A percentile compares a stretch with the other conserved stretches of the same genome.
These are phyloP conservation scores for Pseudomugil tenellus DNA, from an alignment of 2,797 vertebrate species.

Conservation along the genomic window DNA sequence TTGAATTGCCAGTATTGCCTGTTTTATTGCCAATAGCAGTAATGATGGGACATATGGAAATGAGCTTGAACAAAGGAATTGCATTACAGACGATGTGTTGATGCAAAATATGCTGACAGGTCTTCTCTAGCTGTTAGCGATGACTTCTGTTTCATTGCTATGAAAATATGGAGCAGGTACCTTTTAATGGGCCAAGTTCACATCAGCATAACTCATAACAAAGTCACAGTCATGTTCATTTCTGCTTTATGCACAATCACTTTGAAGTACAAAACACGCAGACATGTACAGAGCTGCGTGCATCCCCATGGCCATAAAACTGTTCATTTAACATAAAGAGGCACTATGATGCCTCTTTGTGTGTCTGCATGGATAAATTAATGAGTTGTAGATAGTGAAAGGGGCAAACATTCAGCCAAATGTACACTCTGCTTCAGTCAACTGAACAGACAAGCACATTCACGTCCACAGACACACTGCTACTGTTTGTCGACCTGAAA, in stretches of 20 bases:
- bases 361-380: slow-evolving; percentile 66
- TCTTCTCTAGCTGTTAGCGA: slow-evolving; percentile 36
- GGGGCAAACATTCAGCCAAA: slow-evolving; percentile 73
- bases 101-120: slow-evolving; percentile 43
- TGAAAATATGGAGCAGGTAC: slow-evolving; percentile 37
- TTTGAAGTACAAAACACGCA: slow-evolving; percentile 41
- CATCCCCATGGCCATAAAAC: slow-evolving; percentile 62
- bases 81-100: slow-evolving; percentile 39
- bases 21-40: slow-evolving; percentile 66
- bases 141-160: slow-evolving; percentile 44
- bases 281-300: slow-evolving; percentile 34
- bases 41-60: slow-evolving; percentile 55
- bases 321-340: slow-evolving; percentile 71
- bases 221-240: slow-evolving; percentile 26
- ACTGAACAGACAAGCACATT: slow-evolving; percentile 72
- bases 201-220: slow-evolving; percentile 52
- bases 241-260: slow-evolving; percentile 27
- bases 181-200: slow-evolving; percentile 39
- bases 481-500: slow-evolving; percentile 80
- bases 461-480: slow-evolving; percentile 70
- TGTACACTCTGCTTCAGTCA: slow-evolving; percentile 70
- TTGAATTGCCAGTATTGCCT: slow-evolving; percentile 47
- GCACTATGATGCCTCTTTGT: slow-evolving; percentile 66
- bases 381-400: slow-evolving; percentile 71
- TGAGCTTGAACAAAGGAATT: slow-evolving; percentile 51